These are phyloP conservation scores for Aplysina aerophoba DNA, from an alignment of 37 sponge, comb jelly and placozoan genomes.

Conservation along the genomic window DNA sequence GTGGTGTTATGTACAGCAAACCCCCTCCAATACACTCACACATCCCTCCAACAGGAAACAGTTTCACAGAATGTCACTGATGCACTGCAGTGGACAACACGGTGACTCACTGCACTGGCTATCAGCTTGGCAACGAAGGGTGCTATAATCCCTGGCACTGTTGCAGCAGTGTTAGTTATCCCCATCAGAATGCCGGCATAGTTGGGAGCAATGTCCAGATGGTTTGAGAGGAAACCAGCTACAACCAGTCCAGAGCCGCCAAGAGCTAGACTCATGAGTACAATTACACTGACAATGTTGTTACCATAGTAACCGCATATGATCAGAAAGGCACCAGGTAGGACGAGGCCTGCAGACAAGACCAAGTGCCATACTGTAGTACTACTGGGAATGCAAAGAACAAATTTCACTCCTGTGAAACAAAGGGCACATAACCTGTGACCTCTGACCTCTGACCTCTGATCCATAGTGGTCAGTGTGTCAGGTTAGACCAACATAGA, in stretches of 20 bases:
- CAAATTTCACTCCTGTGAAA: no score
- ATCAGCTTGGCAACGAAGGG: constrained; percentile 43
- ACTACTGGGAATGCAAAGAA: no score
- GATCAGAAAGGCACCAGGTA: constrained; percentile 64
- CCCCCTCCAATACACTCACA: no score
- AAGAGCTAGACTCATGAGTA: constrained; percentile 66
- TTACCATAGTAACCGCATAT: constrained; percentile 76
- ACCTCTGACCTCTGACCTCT: no score
- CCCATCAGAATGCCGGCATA: constrained; percentile 90
- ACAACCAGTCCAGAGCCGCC: constrained; percentile 53
- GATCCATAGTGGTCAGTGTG: no score
- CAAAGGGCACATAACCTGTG: no score
- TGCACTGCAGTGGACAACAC: no score
- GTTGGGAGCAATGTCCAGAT: constrained; percentile 84
- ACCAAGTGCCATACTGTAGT: no score
- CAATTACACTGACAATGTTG: constrained; percentile 34
- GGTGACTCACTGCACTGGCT: constrained; percentile 5
- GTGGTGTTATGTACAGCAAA: no score
- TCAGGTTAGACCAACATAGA: no score
- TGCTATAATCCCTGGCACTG: constrained; percentile 73
- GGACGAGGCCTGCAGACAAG: constrained; percentile 55
- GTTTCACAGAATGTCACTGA: no score
- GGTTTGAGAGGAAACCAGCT: constrained; percentile 75
- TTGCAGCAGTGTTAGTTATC: constrained; percentile 73
- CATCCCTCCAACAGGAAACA: no score